Base-by-base conservation (phyloP, 2,888 invertebrate species). In the Lithophane semibrunnea region DNA sequence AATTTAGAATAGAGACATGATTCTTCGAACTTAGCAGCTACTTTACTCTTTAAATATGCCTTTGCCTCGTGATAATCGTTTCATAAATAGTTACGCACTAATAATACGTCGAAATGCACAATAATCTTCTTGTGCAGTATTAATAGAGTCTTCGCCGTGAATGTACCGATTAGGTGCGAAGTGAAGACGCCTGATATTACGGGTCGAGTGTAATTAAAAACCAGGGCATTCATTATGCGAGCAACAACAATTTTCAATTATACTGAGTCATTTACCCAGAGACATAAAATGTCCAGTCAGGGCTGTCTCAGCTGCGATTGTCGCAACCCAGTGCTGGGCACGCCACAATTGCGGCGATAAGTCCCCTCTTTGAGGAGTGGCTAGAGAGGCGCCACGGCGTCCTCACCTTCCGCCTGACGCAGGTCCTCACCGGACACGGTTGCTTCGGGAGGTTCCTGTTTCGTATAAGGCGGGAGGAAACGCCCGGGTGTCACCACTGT, bases 161-260 rank as follows among this genome's bases (percentile, higher is more conserved):
- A 52, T 80, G 61, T 54, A 37, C 16, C 10, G 58, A 82, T 75
- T 79, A 80, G 69, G 66, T 82, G 80, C 61, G 13, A 82, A 61
- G 9, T 56, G 70, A 70, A 44, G 56, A 77, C 65, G 37, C n/a
- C 49, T 76, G 24, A 58, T 79, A 66, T 58, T 66, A 69, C n/a
- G 52, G 47, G 42, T 21, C 52, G n/a, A 56, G 37, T 70, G 42
- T 84, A 73, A 82, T 82, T 84, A 84, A 70, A 73, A 84, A 47
- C 61, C 52, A 56, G 44, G 44, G 49, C 54, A 54, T 64, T 63
- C n/a, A 82, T 63, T 75, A 63, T 24, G 61, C 24, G 37, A 64
- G 24, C 49, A 61, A 37, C 56, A 70, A 79, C 65, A 70, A 66
- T 67, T 77, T 60, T 71, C 47, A 83, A 68, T 68, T 77, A 68